Conservation (phyloP, 1,140 invertebrate genomes). For the Scylla paramamosain region DNA sequence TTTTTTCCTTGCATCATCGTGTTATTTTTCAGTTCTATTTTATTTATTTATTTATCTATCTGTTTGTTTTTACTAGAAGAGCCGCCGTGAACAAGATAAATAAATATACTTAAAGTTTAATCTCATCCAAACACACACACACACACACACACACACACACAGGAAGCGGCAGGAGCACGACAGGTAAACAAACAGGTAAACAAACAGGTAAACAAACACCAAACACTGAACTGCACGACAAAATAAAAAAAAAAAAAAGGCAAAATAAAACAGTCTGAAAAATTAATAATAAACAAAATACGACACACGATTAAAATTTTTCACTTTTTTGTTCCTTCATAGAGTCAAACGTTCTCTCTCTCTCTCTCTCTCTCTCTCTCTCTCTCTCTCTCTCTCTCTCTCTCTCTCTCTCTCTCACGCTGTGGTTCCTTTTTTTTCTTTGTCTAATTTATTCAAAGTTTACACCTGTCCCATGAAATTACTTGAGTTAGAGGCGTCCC, state of each 20-base stretch:
- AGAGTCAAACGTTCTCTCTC: background rate
- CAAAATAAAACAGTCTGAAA: background rate
- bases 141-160: slow-evolving; percentile 40
- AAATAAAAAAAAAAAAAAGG: background rate
- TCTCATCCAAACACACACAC: background rate
- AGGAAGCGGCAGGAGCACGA: background rate
- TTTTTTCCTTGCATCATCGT: too few relatives aligned
- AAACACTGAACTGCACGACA: too few relatives aligned
- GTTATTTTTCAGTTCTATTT: too few relatives aligned
- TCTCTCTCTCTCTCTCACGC: too few relatives aligned
- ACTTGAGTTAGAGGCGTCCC: background rate
- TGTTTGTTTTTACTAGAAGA: too few relatives aligned
- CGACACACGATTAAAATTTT: background rate
- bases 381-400: background rate
- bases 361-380: background rate
- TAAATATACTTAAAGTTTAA: too few relatives aligned
- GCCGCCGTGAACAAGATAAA: too few relatives aligned
- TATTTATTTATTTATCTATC: too few relatives aligned
- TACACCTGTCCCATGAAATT: slow-evolving; percentile 13
- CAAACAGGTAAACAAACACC: background rate
- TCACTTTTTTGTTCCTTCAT: background rate
- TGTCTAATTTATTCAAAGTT: slow-evolving; percentile 5
- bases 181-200: background rate
- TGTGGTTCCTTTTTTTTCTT: background rate
- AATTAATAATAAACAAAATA: background rate